Percentiles rank a stretch among this genome's conserved stretches.
Conservation (phyloP, 2,888 invertebrate species). For the Drosophila quinaria region DNA sequence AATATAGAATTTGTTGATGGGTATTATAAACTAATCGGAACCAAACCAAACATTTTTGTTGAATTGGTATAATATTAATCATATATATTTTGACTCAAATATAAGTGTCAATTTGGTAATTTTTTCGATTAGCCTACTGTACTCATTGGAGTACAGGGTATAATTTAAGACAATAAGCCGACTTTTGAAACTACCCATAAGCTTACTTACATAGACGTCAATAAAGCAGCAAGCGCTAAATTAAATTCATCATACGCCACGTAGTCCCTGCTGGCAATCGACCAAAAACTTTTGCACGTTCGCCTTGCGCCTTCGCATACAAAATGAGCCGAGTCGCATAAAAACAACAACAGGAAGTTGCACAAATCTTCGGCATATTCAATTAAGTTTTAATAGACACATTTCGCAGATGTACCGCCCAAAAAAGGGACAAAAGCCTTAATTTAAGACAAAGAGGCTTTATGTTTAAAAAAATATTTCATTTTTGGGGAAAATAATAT, state of each 20-base stretch:
- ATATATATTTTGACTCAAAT: too few species aligned
- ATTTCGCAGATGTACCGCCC: slow-evolving; percentile 28
- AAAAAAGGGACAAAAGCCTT: slow-evolving; percentile 26
- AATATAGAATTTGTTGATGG: not conserved
- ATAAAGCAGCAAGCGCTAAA: slow-evolving; percentile 25
- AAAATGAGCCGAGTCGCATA: slow-evolving; percentile 57
- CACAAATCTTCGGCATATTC: slow-evolving; percentile 63
- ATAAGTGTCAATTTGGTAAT: not conserved
- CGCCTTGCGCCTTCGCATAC: slow-evolving; percentile 59
- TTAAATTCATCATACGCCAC: slow-evolving; percentile 70
- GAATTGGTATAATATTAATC: too few species aligned
- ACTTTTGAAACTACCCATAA: slow-evolving; percentile 15
- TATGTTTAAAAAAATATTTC: slow-evolving; percentile 5
- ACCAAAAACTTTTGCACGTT: slow-evolving; percentile 57
- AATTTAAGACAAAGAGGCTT: slow-evolving; percentile 19
- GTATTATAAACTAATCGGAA: not conserved
- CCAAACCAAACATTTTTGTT: too few species aligned
- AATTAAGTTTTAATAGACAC: slow-evolving; percentile 68
- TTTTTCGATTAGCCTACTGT: not conserved
- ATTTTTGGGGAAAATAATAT: not conserved
- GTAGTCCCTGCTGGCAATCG: slow-evolving; percentile 34
- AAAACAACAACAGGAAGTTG: slow-evolving; percentile 38
- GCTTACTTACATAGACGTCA: not conserved
- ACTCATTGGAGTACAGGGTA: not conserved
- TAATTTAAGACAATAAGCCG: slow-evolving; percentile 29